A percentile compares a stretch with the other conserved stretches of the same genome.
phyloP scores from a whole-genome alignment of 2,888 invertebrate genomes.

The Watsonalla binaria region DNA sequence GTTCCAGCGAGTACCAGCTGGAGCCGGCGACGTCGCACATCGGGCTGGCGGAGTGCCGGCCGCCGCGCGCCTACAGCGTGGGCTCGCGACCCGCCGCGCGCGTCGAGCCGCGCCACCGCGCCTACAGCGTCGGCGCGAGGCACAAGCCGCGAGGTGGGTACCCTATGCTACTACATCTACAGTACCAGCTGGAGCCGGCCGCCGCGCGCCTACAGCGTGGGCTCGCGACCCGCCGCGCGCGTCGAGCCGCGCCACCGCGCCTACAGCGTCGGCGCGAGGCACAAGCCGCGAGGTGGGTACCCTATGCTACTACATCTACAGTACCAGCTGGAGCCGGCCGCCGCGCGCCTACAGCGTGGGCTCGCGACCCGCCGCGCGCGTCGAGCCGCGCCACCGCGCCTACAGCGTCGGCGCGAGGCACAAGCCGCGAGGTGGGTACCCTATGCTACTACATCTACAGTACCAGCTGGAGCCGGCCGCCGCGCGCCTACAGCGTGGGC shows the following conservation, averaged over 20 bases:
- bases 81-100: constrained; percentile 21
- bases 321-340: constrained; percentile 89
- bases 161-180: no score
- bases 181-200: constrained; percentile 90
- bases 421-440: constrained; percentile 3
- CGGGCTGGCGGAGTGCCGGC: constrained; percentile 82
- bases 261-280: constrained; percentile 83
- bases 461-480: constrained; percentile 89
- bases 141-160: constrained; percentile 5
- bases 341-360: constrained; percentile 39
- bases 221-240: constrained; percentile 22
- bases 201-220: constrained; percentile 39
- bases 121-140: constrained; percentile 84
- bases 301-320: no score
- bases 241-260: constrained; percentile 80
- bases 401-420: constrained; percentile 83
- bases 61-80: constrained; percentile 41
- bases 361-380: constrained; percentile 22
- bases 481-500: constrained; percentile 37
- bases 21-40: constrained; percentile 90
- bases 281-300: constrained; percentile 5
- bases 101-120: constrained; percentile 78
- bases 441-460: no score
- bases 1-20: constrained; percentile 83
- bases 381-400: constrained; percentile 80